Evolutionary conservation across 1,140 invertebrate species (phyloP).

Genomic region (Harpegnathos saltator): DNA sequence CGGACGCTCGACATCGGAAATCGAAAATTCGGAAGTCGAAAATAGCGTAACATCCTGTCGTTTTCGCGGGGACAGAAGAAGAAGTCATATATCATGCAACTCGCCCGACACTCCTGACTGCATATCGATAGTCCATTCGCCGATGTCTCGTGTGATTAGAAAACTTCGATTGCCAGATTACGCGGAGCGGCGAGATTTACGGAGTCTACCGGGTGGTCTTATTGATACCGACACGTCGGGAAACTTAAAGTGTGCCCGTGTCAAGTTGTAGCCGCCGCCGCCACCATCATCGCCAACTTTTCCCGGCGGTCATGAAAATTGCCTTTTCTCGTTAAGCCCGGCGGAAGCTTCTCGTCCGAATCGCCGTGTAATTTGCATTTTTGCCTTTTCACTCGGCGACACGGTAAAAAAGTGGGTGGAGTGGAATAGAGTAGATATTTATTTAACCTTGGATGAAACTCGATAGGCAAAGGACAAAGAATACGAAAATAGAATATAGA

Average conservation of each 20-base stretch:
- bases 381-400: neutral
- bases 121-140: constrained; percentile 75
- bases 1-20: too few relatives aligned
- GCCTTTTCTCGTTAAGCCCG: constrained; percentile 10
- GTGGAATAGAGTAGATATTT: too few relatives aligned
- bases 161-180: constrained; percentile 80
- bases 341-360: neutral
- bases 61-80: constrained; percentile 23
- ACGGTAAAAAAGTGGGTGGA: neutral
- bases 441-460: too few relatives aligned
- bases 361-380: constrained; percentile 20
- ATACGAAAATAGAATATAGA: too few relatives aligned
- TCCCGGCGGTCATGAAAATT: neutral
- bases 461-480: too few relatives aligned
- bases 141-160: constrained; percentile 73
- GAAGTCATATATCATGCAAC: constrained; percentile 70
- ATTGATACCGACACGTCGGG: constrained; percentile 57
- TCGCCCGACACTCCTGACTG: constrained; percentile 58
- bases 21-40: neutral
- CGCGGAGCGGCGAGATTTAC: constrained; percentile 55
- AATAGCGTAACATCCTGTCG: constrained; percentile 30
- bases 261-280: constrained; percentile 41
- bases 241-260: constrained; percentile 48
- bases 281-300: constrained; percentile 39
- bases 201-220: constrained; percentile 49